A percentile compares a stretch with the other conserved stretches of the same genome.
Evolutionary conservation across 2,888 invertebrate species (phyloP).

Genomic region (Tetranychus truncatus): DNA sequence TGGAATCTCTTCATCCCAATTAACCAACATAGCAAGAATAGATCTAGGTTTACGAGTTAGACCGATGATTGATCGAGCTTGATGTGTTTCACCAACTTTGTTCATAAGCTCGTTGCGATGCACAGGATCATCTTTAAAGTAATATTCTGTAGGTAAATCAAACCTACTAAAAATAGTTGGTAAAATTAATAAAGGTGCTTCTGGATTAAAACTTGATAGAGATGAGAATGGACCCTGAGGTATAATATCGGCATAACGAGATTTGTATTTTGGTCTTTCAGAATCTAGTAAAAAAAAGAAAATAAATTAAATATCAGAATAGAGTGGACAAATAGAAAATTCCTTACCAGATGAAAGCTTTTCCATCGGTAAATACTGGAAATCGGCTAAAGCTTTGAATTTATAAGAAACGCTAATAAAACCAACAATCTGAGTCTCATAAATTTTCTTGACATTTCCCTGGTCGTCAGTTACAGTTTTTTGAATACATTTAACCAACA

Average conservation of each 20-base stretch:
- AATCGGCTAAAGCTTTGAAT: slow-evolving; percentile 52
- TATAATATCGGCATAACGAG: slow-evolving; percentile 42
- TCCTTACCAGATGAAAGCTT: slow-evolving; percentile 19
- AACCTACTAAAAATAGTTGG: slow-evolving; percentile 59
- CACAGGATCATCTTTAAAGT: slow-evolving; percentile 27
- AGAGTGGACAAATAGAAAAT: background rate
- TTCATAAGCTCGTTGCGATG: background rate
- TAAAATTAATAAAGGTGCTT: slow-evolving; percentile 47
- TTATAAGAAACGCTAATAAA: slow-evolving; percentile 32
- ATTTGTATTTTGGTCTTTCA: slow-evolving; percentile 33
- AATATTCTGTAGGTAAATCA: slow-evolving; percentile 39
- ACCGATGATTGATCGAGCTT: slow-evolving; percentile 11
- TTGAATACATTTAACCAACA: slow-evolving; percentile 9
- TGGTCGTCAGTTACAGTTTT: slow-evolving; percentile 23
- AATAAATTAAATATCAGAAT: background rate
- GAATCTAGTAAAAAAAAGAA: background rate
- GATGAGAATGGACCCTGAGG: slow-evolving; percentile 26
- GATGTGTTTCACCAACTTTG: background rate
- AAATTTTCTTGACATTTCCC: slow-evolving; percentile 24
- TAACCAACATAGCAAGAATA: slow-evolving; percentile 12
- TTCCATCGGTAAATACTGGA: slow-evolving; percentile 65
- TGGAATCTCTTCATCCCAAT: slow-evolving; percentile 15
- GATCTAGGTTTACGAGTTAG: slow-evolving; percentile 15
- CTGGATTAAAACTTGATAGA: slow-evolving; percentile 32
- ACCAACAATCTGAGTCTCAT: slow-evolving; percentile 33